A percentile compares a stretch with the other conserved stretches of the same genome.
Evolutionary conservation across 2,113 vertebrate genomes (phyloP).

Genomic region (Ifrita kowaldi): DNA sequence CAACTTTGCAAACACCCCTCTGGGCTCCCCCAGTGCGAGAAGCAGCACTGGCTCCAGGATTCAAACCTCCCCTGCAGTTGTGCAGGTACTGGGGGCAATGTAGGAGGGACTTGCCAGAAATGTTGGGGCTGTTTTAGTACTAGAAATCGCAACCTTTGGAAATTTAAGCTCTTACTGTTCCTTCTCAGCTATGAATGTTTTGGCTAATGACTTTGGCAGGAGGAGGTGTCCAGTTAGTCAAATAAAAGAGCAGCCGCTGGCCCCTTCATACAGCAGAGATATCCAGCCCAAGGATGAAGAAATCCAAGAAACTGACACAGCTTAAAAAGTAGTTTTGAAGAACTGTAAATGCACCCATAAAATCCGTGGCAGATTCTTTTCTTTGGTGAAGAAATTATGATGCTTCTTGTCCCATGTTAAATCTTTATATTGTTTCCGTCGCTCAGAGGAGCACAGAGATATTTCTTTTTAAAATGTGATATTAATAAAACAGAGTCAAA

Average conservation of each 20-base stretch:
- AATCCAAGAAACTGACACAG: background rate
- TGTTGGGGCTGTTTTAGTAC: background rate
- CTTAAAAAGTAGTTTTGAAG: background rate
- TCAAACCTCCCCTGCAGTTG: accelerated
- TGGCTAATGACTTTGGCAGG: background rate
- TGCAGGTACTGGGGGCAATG: accelerated
- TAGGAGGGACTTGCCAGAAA: background rate
- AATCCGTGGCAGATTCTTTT: background rate
- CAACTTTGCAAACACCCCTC: background rate
- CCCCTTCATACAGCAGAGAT: background rate
- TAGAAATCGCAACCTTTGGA: background rate
- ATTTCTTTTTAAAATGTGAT: background rate
- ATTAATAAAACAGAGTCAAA: slow-evolving; percentile 6
- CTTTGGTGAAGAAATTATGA: background rate
- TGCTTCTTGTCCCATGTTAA: background rate
- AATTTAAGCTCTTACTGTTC: background rate
- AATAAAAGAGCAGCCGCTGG: background rate
- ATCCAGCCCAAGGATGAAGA: background rate
- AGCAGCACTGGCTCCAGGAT: background rate
- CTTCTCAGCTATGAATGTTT: background rate
- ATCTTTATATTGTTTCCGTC: background rate
- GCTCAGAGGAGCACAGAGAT: background rate
- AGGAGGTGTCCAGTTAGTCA: background rate
- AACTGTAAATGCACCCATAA: background rate
- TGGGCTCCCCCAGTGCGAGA: accelerated